Conservation (phyloP, 2,113 vertebrate genomes). For the Stictonetta naevosa region DNA sequence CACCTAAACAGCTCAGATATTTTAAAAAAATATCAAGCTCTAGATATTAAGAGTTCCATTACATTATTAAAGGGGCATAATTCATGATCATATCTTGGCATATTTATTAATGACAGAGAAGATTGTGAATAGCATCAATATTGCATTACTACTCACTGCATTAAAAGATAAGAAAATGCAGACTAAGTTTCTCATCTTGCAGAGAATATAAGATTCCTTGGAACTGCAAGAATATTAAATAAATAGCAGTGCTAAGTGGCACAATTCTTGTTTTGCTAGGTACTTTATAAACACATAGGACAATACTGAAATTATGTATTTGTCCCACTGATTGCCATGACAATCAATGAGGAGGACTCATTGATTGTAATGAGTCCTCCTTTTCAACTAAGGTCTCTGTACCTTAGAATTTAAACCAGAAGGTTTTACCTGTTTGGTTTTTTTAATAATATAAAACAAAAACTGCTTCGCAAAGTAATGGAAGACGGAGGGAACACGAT, state of each 20-base stretch:
- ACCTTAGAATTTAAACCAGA: not conserved
- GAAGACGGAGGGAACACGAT: not conserved
- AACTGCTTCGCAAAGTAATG: not conserved
- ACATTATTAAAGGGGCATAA: slow-evolving; percentile 43
- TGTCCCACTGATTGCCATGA: not conserved
- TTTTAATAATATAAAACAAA: no score
- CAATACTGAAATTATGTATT: not conserved
- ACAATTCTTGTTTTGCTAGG: not conserved
- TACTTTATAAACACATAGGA: not conserved
- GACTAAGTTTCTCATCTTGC: not conserved
- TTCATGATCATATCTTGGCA: slow-evolving; percentile 20
- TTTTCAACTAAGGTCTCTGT: not conserved
- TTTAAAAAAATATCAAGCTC: not conserved
- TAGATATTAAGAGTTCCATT: slow-evolving; percentile 13
- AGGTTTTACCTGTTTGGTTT: not conserved
- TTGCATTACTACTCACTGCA: slow-evolving; percentile 26
- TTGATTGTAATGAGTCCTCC: not conserved
- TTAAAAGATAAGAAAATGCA: slow-evolving; percentile 24
- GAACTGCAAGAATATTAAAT: not conserved
- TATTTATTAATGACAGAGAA: slow-evolving; percentile 57
- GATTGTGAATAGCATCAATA: slow-evolving; percentile 13
- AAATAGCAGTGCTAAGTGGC: not conserved
- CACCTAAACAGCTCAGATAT: not conserved
- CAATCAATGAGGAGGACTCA: no score
- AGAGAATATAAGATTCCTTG: not conserved